phyloP scores from a whole-genome alignment of 2,888 invertebrate genomes.

The Esperia sulphurella region DNA sequence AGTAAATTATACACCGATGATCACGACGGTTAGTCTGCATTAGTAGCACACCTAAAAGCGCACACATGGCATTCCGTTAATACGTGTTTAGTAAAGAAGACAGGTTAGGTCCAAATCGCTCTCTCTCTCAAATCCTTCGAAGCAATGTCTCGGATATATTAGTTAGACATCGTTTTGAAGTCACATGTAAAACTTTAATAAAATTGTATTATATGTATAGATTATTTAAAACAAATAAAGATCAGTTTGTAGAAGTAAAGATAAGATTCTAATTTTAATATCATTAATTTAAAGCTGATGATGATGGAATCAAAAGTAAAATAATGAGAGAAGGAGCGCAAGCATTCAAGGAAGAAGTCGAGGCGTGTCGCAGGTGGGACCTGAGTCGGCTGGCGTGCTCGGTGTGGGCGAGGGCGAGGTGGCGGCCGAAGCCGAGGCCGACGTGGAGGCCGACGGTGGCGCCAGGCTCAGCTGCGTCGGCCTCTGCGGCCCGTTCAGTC shows the following conservation, averaged over 20 bases:
- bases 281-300: no score
- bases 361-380: slow-evolving; percentile 61
- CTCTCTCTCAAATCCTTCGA: slow-evolving; percentile 23
- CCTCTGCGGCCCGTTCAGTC: slow-evolving; percentile 42
- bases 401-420: slow-evolving; percentile 77
- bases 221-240: no score
- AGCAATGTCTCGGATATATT: not conserved
- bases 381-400: slow-evolving; percentile 77
- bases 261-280: no score
- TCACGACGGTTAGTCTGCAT: slow-evolving; percentile 53
- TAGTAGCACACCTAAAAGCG: slow-evolving; percentile 73
- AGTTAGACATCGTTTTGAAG: not conserved
- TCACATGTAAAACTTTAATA: no score
- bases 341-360: slow-evolving; percentile 42
- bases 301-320: no score
- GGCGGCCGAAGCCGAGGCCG: slow-evolving; percentile 48
- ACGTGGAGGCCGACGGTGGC: slow-evolving; percentile 37
- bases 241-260: no score
- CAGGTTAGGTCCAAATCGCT: slow-evolving; percentile 41
- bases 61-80: slow-evolving; percentile 61
- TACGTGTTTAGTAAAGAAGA: slow-evolving; percentile 37
- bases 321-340: slow-evolving; percentile 36
- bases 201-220: no score
- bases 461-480: slow-evolving; percentile 72
- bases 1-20: slow-evolving; percentile 52